Percentiles rank a stretch among this genome's conserved stretches.
Conservation (phyloP, 2,888 invertebrate genomes). For the Caenorhabditis wallacei region DNA sequence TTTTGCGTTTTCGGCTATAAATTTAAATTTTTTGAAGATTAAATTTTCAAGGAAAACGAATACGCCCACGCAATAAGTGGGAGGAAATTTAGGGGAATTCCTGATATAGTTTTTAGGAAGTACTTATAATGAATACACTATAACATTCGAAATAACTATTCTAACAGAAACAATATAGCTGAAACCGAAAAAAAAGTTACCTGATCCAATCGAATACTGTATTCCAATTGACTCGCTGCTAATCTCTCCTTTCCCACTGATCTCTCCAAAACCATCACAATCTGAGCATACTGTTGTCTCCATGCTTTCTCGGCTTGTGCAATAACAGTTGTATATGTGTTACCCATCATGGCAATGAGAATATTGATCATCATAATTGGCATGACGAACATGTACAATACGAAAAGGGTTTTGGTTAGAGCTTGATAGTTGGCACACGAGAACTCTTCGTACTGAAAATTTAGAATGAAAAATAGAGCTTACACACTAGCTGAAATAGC, state of each 20-base stretch:
- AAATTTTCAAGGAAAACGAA: no score
- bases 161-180: no score
- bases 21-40: no score
- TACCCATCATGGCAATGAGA: conserved; percentile 99
- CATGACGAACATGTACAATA: conserved; percentile 97
- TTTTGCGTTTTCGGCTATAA: no score
- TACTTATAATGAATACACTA: no score
- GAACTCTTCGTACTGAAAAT: conserved; percentile 93
- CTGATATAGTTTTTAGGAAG: no score
- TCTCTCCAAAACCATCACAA: conserved; percentile 95
- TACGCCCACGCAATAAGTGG: no score
- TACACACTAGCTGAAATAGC: no score
- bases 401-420: conserved; percentile 95
- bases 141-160: no score
- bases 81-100: no score
- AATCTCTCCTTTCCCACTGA: conserved; percentile 94
- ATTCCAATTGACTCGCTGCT: conserved; percentile 93
- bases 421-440: conserved; percentile 93
- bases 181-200: no score
- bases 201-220: conserved; percentile 88
- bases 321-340: conserved; percentile 97
- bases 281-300: conserved; percentile 99
- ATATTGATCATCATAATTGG: conserved; percentile 96
- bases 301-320: conserved; percentile 99
- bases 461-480: background rate